Conservation (phyloP, 2,797 vertebrate genomes). For the Phrynocephalus guinanensis region DNA sequence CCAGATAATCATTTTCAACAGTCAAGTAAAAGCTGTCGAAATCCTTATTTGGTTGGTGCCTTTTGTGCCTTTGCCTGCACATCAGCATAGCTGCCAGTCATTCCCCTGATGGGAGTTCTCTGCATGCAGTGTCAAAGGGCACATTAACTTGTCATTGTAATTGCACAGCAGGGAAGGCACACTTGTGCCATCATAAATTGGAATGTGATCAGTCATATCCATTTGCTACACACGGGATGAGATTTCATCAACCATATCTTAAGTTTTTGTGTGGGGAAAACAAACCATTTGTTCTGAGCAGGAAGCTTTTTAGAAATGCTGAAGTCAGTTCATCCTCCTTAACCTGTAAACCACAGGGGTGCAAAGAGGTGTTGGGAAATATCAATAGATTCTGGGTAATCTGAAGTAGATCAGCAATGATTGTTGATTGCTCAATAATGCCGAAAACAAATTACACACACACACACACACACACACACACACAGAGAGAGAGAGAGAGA, state of each 20-base stretch:
- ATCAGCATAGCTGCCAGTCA: background rate
- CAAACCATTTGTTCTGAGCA: background rate
- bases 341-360: background rate
- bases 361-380: background rate
- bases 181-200: background rate
- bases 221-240: background rate
- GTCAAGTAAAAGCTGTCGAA: conserved; percentile 7
- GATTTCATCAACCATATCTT: background rate
- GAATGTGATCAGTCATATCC: background rate
- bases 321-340: background rate
- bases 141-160: conserved; percentile 16
- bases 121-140: conserved; percentile 2
- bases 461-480: too few species aligned
- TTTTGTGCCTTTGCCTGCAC: background rate
- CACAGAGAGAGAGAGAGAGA: too few species aligned
- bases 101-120: background rate
- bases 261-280: background rate
- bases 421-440: background rate
- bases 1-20: too few species aligned
- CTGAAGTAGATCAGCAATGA: background rate
- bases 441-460: too few species aligned
- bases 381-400: background rate
- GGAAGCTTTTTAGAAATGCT: background rate
- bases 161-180: conserved; percentile 9
- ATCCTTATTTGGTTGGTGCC: background rate